A percentile compares a stretch with the other conserved stretches of the same genome.
Conservation (phyloP, 2,797 vertebrate species). For the Apodemus agrarius region DNA sequence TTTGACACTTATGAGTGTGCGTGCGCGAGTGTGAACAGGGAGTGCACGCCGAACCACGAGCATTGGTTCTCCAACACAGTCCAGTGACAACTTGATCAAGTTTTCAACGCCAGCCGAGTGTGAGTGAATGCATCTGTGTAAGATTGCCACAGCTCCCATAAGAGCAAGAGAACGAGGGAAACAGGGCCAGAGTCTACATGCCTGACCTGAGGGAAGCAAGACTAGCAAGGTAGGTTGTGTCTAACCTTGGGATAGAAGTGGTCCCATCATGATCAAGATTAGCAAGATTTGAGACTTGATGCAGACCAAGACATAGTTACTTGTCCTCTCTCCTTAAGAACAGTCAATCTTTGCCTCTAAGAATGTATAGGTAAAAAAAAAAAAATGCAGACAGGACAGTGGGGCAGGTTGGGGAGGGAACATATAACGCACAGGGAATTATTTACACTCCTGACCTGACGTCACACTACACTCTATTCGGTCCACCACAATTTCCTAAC, state of each 20-base stretch:
- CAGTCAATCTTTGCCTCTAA: background rate
- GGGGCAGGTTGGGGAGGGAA: too few relatives aligned
- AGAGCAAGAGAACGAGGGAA: background rate
- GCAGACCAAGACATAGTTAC: background rate
- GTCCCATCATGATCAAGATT: background rate
- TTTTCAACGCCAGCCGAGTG: background rate
- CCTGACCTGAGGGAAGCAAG: constrained; percentile 13
- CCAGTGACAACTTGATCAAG: background rate
- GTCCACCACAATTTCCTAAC: background rate
- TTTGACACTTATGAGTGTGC: too few relatives aligned
- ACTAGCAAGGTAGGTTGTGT: background rate
- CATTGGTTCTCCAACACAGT: background rate
- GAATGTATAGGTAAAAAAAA: background rate
- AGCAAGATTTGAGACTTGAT: background rate
- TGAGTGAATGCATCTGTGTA: background rate
- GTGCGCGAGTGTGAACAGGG: background rate
- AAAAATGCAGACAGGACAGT: background rate
- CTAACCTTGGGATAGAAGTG: background rate
- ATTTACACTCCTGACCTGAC: background rate
- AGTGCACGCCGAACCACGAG: background rate
- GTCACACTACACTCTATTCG: background rate
- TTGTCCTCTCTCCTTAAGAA: background rate
- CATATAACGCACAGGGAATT: background rate
- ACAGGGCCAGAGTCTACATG: background rate
- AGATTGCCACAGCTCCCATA: background rate